Evolutionary conservation across 2,113 vertebrate species (phyloP), one percentile per base, ranked within the genome.

Genomic region (Neomonachus schauinslandi): DNA sequence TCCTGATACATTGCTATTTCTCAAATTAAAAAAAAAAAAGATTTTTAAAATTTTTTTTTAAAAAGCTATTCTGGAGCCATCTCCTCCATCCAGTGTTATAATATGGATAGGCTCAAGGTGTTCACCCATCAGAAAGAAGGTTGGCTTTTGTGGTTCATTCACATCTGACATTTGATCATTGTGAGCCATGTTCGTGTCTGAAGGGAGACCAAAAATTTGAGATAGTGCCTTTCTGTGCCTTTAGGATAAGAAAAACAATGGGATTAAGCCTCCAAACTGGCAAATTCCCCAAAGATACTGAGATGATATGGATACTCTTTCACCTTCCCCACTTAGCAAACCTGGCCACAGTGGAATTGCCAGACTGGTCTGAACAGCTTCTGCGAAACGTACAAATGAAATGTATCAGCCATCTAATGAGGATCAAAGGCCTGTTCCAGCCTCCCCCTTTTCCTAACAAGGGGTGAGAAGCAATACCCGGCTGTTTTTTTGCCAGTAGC

Each of bases 271-370:
- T 83, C 49, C 51, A 80, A 13, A 89, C 89, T 93, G 59, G 71
- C 63, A 90, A 59, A 77, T 42, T 85, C 49, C 24, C 46, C 51
- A 93, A 36, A 76, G 55, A 89, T 24, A 19, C 3, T 53, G 71
- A 74, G 61, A 86, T 93, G 65, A 39, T 24, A n/a, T n/a, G 49
- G 14, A 65, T 71, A 31, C 16, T 84, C 21, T 57, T 81, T 93
- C 88, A 8, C 33, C 87, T 65, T 82, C 90, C 95, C 93, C 96
- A 98, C 10, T 98, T 98, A 98, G 81, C 49, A 95, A 63, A 79
- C 82, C 80, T 95, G 94, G 76, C 67, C 57, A 71, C 83, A 84
- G 42, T 77, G 95, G 61, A 77, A 4, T 36, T 24, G n/a, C 93
- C 89, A 95, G 0, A 1, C 89, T 97, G 96, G 79, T 83, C 8